These are phyloP conservation scores for Mohoua ochrocephala DNA, from an alignment of 2,113 vertebrate species.

Conservation along the genomic window DNA sequence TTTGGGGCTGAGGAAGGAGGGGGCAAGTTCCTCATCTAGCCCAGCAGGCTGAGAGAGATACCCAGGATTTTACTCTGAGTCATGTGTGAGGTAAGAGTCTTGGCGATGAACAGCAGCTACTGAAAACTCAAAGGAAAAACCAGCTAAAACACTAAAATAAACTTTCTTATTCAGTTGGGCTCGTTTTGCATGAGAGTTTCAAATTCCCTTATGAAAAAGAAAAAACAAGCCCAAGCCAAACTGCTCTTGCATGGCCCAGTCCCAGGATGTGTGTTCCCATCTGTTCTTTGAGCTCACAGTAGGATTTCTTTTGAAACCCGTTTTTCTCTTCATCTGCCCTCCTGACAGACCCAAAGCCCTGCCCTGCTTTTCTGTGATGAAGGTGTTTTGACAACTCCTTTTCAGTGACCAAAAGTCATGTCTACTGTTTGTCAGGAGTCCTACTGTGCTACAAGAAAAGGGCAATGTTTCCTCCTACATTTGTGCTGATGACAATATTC, in stretches of 20 bases:
- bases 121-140: not conserved
- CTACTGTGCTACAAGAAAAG: not conserved
- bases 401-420: not conserved
- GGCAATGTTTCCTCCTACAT: not conserved
- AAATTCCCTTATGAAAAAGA: not conserved
- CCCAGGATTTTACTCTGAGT: not conserved
- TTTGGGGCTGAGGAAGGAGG: not conserved
- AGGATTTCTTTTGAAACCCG: not conserved
- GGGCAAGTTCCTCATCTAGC: not conserved
- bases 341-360: not conserved
- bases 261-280: not conserved
- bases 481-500: not conserved
- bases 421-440: not conserved
- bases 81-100: not conserved
- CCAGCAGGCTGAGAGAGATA: not conserved
- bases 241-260: not conserved
- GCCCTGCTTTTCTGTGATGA: not conserved
- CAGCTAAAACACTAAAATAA: not conserved
- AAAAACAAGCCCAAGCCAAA: not conserved
- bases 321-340: not conserved
- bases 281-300: not conserved
- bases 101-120: not conserved
- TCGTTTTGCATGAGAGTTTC: not conserved
- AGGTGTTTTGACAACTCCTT: not conserved
- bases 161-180: not conserved